A percentile compares a stretch with the other conserved stretches of the same genome.
These are phyloP conservation scores for Lamellibrachia satsuma DNA, from an alignment of 2,888 invertebrate species.

Conservation along the genomic window DNA sequence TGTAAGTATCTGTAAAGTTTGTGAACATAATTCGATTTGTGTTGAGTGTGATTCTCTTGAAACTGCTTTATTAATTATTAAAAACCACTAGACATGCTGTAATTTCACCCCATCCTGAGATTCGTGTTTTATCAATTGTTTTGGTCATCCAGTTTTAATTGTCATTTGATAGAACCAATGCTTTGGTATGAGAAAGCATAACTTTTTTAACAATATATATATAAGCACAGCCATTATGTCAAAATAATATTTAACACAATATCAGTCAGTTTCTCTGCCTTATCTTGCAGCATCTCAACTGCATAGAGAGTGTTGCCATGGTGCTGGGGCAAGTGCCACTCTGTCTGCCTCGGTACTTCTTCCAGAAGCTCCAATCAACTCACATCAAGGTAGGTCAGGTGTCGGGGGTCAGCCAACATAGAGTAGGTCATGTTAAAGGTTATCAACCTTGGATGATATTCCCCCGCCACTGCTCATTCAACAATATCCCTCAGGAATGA, in stretches of 20 bases:
- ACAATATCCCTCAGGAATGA: too few relatives aligned
- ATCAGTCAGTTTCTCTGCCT: slow-evolving; percentile 8
- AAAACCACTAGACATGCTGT: neutral
- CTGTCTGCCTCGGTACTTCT: slow-evolving; percentile 81
- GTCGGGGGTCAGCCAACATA: neutral
- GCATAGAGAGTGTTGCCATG: slow-evolving; percentile 63
- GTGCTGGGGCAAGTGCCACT: slow-evolving; percentile 74
- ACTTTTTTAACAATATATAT: neutral
- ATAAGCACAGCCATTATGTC: neutral
- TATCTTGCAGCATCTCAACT: slow-evolving; percentile 58
- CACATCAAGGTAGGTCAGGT: slow-evolving; percentile 73
- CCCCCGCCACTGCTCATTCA: too few relatives aligned
- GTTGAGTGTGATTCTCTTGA: too few relatives aligned
- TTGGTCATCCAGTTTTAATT: neutral
- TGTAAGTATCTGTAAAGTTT: neutral
- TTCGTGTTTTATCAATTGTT: neutral
- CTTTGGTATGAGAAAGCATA: neutral
- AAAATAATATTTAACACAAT: neutral
- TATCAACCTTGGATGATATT: neutral
- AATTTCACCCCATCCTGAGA: neutral
- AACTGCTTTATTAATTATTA: neutral
- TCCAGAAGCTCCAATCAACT: slow-evolving; percentile 85
- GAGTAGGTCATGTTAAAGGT: neutral
- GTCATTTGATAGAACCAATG: neutral
- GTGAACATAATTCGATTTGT: neutral